Conservation (phyloP, 2,888 invertebrate genomes). For the Cotesia congregata region DNA sequence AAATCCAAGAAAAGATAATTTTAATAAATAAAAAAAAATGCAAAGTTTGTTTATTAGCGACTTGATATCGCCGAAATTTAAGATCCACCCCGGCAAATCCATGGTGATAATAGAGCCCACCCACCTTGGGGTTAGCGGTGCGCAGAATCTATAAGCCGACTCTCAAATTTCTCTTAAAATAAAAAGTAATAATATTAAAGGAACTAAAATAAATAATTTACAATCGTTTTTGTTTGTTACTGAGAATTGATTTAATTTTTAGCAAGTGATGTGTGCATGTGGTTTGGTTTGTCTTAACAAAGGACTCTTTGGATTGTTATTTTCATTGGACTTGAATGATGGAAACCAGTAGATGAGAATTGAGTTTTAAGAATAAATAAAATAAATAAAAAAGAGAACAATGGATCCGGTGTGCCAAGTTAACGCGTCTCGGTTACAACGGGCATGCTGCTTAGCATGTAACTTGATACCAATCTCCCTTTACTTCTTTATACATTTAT, state of each 20-base stretch:
- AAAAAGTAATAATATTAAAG: not conserved
- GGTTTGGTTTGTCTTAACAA: constrained; percentile 4
- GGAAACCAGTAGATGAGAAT: constrained; percentile 11
- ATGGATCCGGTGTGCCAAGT: constrained; percentile 44
- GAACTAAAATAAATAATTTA: not conserved
- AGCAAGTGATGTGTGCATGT: not conserved
- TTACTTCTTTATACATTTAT: constrained; percentile 4
- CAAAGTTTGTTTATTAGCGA: too few relatives aligned
- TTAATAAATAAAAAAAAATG: too few relatives aligned
- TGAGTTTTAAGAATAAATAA: constrained; percentile 1
- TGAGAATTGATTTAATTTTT: not conserved
- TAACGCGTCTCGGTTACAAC: constrained; percentile 62
- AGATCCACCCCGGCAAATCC: too few relatives aligned
- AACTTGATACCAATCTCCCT: constrained; percentile 61
- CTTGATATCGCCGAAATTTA: too few relatives aligned
- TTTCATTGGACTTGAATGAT: constrained; percentile 11
- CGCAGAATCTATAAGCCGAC: not conserved
- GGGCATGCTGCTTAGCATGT: constrained; percentile 63
- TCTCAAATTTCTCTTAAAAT: not conserved
- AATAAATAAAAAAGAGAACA: constrained; percentile 15
- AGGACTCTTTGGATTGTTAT: constrained; percentile 3
- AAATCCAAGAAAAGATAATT: too few relatives aligned
- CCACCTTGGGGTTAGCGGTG: too few relatives aligned
- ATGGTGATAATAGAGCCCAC: too few relatives aligned
- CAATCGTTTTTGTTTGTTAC: not conserved